Evolutionary conservation across 2,797 vertebrate genomes (phyloP).

Genomic region (Manis pentadactyla): DNA sequence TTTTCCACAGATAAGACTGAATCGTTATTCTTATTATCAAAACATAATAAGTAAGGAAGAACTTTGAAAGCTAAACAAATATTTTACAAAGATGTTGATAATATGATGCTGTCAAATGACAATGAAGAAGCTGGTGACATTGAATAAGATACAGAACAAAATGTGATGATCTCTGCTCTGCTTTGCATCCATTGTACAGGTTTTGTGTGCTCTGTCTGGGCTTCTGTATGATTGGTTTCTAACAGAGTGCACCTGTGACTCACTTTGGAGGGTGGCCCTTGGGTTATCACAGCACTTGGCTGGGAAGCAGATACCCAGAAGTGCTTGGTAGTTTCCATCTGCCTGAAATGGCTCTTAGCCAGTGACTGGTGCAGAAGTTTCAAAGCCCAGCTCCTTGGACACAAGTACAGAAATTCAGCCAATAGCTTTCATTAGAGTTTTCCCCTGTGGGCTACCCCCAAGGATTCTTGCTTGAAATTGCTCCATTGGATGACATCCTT

Average conservation of each 20-base stretch:
- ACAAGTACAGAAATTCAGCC: neutral
- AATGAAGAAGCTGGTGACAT: neutral
- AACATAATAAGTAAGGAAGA: neutral
- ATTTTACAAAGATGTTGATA: neutral
- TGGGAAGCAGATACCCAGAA: neutral
- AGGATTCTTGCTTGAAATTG: neutral
- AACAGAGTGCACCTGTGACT: neutral
- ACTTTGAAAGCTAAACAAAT: neutral
- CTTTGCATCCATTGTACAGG: neutral
- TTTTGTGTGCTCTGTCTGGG: neutral
- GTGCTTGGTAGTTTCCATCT: neutral
- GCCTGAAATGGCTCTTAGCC: neutral
- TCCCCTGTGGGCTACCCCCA: neutral
- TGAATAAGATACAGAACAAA: neutral
- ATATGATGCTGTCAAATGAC: neutral
- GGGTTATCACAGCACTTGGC: neutral
- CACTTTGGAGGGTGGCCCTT: neutral
- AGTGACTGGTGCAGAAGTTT: neutral
- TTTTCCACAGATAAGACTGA: neutral
- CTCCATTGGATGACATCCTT: neutral
- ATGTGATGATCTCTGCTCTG: neutral
- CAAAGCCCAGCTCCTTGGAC: neutral
- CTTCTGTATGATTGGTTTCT: neutral
- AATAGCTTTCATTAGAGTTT: neutral
- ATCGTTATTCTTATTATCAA: neutral